phyloP scores from a whole-genome alignment of 1,140 invertebrate genomes.

The Druon quercuslanigerum region DNA sequence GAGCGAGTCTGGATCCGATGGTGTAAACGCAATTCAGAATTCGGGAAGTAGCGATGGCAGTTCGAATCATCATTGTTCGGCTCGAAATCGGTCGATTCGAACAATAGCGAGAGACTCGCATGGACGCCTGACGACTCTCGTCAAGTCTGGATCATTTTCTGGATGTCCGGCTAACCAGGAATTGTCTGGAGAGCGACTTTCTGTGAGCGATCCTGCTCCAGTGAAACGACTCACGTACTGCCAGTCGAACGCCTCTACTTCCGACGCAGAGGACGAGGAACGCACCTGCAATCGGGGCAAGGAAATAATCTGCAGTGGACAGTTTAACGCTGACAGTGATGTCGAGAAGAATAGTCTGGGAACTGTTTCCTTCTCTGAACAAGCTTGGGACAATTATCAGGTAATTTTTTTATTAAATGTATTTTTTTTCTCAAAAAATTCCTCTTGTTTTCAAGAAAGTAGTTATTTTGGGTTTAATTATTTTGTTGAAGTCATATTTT shows the following conservation, averaged over 20 bases:
- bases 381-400: slow-evolving; percentile 90
- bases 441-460: too few species aligned
- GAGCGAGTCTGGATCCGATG: slow-evolving; percentile 79
- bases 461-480: too few species aligned
- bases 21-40: slow-evolving; percentile 61
- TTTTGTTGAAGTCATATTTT: too few species aligned
- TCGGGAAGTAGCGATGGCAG: slow-evolving; percentile 70
- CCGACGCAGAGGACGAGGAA: slow-evolving; percentile 73
- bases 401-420: slow-evolving; percentile 63
- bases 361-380: slow-evolving; percentile 89
- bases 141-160: slow-evolving; percentile 82
- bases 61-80: slow-evolving; percentile 60
- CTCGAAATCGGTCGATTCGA: slow-evolving; percentile 58
- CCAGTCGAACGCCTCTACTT: slow-evolving; percentile 62
- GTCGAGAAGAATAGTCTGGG: slow-evolving; percentile 73
- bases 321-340: slow-evolving; percentile 69
- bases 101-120: slow-evolving; percentile 44
- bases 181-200: slow-evolving; percentile 75
- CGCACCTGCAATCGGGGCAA: slow-evolving; percentile 50
- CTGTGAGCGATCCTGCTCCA: slow-evolving; percentile 79
- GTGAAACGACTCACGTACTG: slow-evolving; percentile 62
- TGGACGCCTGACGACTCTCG: slow-evolving; percentile 69
- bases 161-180: slow-evolving; percentile 77
- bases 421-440: too few species aligned
- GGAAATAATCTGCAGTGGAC: slow-evolving; percentile 40